Base-by-base conservation (phyloP, 1,140 invertebrate genomes). In the Drosophila setifemur region DNA sequence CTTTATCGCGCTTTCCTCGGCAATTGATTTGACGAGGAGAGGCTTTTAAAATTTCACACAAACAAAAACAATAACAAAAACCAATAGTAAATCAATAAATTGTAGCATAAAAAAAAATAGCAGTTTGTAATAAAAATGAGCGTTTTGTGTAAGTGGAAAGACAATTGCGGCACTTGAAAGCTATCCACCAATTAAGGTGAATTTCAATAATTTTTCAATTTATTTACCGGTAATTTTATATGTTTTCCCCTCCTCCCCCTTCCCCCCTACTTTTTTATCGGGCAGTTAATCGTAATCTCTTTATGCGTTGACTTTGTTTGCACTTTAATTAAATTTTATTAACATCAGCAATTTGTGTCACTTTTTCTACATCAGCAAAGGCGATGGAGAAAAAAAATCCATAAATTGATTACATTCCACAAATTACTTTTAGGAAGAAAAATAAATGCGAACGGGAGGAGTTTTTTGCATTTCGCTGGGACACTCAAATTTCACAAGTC, bases 271-370 rank as follows among this genome's bases (percentile, higher is more conserved):
- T 43, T 33, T 40, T 16, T 9, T 16, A 29, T 42, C 19, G 21
- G 58, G 52, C 45, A 35, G 26, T 54, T 68, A 60, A 47, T 54
- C 26, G 52, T 68, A 60, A 60, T 64, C 43, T 19, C 43, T 57
- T 63, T 71, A 47, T 58, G 55, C 45, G 35, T 45, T 73, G 16
- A 49, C 45, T 79, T 55, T 49, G 74, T 74, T 79, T 71, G 71
- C 66, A 67, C 23, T 63, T 67, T 78, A 79, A 79, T 78, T 78
- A 73, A 73, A 75, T 72, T 75, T 75, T 67, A 79, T 73, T 66
- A 70, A 64, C 52, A 50, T 37, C 48, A 37, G 45, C 40, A 39
- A 74, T 77, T 60, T 63, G 64, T 69, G 23, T 12, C 50, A 19
- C 19, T 29, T 48, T 64, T 64, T 63, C 25, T 29, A 37, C 14